Conservation (phyloP, 2,797 vertebrate species). For the Holocentrus rufus region DNA sequence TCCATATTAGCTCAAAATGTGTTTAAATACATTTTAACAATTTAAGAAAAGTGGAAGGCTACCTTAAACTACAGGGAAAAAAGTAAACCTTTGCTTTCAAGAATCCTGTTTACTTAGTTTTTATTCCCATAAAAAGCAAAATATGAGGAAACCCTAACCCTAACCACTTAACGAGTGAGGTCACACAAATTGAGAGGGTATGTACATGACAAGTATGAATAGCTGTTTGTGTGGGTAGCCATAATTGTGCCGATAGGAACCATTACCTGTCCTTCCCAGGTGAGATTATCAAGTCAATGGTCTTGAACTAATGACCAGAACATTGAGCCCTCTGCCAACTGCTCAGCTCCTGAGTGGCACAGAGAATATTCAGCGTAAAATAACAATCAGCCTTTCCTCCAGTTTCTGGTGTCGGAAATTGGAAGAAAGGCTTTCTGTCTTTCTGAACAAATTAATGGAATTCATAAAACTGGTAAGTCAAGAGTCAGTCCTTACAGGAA, state of each 20-base stretch:
- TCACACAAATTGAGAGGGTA: conserved; percentile 65
- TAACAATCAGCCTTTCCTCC: conserved; percentile 44
- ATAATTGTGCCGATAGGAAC: conserved; percentile 77
- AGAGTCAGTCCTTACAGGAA: background rate
- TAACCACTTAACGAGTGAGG: conserved; percentile 48
- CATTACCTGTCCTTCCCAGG: conserved; percentile 83
- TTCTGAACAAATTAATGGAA: conserved; percentile 27
- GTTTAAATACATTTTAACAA: background rate
- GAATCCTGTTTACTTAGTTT: no score
- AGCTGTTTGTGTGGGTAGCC: conserved; percentile 70
- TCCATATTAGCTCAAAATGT: conserved; percentile 1
- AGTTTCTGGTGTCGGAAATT: conserved; percentile 16
- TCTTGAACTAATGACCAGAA: conserved; percentile 81
- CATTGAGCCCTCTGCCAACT: conserved; percentile 67
- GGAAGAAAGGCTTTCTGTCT: background rate
- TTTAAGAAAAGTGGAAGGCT: background rate
- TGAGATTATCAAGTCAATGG: conserved; percentile 82
- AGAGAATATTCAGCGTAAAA: conserved; percentile 46
- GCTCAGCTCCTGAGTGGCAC: conserved; percentile 49
- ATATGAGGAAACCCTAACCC: no score
- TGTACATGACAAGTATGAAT: conserved; percentile 74
- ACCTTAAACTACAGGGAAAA: conserved; percentile 9
- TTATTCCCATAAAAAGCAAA: no score
- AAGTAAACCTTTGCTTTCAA: no score
- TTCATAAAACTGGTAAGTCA: conserved; percentile 32